Base-by-base conservation (phyloP, 2,113 vertebrate genomes). In the Poicephalus meyeri region DNA sequence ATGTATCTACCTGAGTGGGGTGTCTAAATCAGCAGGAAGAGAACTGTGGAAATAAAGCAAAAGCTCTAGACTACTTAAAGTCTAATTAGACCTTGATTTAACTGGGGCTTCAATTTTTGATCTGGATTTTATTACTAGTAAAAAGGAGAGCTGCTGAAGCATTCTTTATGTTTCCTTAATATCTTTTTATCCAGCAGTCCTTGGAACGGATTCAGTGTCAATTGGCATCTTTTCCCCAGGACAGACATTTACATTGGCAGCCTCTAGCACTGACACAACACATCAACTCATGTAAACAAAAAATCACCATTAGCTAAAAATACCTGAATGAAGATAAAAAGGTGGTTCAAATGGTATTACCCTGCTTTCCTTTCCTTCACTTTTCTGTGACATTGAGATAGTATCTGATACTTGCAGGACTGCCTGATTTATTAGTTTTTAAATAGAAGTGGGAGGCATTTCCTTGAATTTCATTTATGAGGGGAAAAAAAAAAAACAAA, bases 251-350 rank as follows among this genome's bases (percentile, higher is more conserved):
- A 84, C 6, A 9, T 53, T 81, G 80, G 70, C 95, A 96, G 91
- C 41, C 89, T 89, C 88, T 66, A 79, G 53, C 65, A 81, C 66
- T 60, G 74, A 84, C 88, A 80, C 10, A 88, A 88, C 7, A 53
- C n/a, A 33, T 81, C 49, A 80, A 79, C 37, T 81, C 77, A 73
- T 13, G 61, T 47, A 65, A 56, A 72, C 21, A 39, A 70, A 79
- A 86, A 77, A 71, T 19, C 33, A 69, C 41, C 63, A 79, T 84
- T 73, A 42, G 25, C 91, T 95, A 93, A 92, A 92, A 96, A 87
- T 79, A 92, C 19, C 86, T 79, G 61, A 84, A 86, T 28, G 44
- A 80, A 92, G 93, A 89, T 24, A 72, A 78, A 68, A 52, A 7
- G 81, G 56, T 18, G 16, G 68, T 84, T 96, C 53, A 81, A 79